These are phyloP conservation scores for Turdus rufiventris DNA, from an alignment of 2,113 vertebrate species.

Conservation along the genomic window DNA sequence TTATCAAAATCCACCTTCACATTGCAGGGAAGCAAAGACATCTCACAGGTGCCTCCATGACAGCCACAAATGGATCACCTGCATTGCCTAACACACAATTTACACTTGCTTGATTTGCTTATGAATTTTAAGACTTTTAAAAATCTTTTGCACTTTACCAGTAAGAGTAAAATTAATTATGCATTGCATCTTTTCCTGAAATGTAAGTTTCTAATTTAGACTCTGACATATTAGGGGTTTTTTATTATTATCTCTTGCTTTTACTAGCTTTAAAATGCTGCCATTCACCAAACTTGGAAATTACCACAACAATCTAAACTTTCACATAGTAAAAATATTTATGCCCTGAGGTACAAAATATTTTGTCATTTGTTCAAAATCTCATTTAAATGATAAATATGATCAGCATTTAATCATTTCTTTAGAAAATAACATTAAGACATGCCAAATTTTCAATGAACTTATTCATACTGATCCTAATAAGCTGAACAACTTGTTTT, in stretches of 20 bases:
- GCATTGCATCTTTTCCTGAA: background rate
- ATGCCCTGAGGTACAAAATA: slow-evolving; percentile 56
- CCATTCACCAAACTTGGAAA: slow-evolving; percentile 39
- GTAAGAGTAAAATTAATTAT: background rate
- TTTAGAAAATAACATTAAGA: slow-evolving; percentile 53
- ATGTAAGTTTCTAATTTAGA: background rate
- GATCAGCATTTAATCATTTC: slow-evolving; percentile 60
- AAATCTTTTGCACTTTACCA: background rate
- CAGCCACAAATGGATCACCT: background rate
- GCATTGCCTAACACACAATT: background rate
- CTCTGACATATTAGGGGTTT: background rate
- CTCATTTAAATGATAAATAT: slow-evolving; percentile 55
- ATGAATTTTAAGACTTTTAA: background rate
- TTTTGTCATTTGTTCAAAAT: slow-evolving; percentile 68
- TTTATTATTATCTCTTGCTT: background rate
- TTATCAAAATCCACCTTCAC: background rate
- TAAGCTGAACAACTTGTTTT: slow-evolving; percentile 80
- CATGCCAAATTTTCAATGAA: slow-evolving; percentile 72
- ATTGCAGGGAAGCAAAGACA: background rate
- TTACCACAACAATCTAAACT: slow-evolving; percentile 45
- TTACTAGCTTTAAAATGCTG: slow-evolving; percentile 5
- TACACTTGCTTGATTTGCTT: background rate
- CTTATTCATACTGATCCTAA: slow-evolving; percentile 73
- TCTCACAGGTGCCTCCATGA: background rate
- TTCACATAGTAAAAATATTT: slow-evolving; percentile 52